Base-by-base conservation (phyloP, 2,113 vertebrate genomes). In the Marmota monax region DNA sequence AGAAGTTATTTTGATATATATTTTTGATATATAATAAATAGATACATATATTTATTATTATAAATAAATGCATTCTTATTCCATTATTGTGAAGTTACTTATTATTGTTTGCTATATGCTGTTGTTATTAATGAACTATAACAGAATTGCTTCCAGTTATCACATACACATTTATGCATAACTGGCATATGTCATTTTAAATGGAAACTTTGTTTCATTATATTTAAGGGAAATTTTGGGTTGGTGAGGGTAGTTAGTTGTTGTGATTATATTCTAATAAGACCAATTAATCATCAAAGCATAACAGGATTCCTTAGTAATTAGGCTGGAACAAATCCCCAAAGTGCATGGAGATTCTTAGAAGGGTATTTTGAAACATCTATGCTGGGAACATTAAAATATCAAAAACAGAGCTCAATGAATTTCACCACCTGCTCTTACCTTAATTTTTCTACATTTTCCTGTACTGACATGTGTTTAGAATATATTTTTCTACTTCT, bases 131-230 rank as follows among this genome's bases (percentile, higher is more conserved):
- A 86, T 67, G 58, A 74, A 85, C n/a, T 65, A 37, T 73, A 80
- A 85, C 1, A 84, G 4, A 37, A 91, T 56, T 23, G 25, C 39
- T 85, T 72, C 65, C 39, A 37, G 20, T 72, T 89, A 94, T 80
- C 8, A 89, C 39, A 92, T 72, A 73, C 1, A 34, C 2, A 48
- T 73, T 84, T 84, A 56, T 16, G 94, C 90, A 45, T 89, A 94
- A 94, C 51, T 93, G 70, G 10, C 65, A 67, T 78, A 7, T 92
- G 32, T 70, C 74, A 91, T 84, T 91, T 84, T 84, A 76, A 45
- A 78, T 61, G 56, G 94, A 95, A 92, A 72, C 2, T 51, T 83
- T 48, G 42, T 37, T 94, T 95, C 42, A 79, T 82, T 93, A 84
- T 51, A 63, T 76, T 88, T 18, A 95, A 87, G 27, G 9, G 22